These are phyloP conservation scores for Choristoneura rosaceana DNA, from an alignment of 2,888 invertebrate species.

Conservation along the genomic window DNA sequence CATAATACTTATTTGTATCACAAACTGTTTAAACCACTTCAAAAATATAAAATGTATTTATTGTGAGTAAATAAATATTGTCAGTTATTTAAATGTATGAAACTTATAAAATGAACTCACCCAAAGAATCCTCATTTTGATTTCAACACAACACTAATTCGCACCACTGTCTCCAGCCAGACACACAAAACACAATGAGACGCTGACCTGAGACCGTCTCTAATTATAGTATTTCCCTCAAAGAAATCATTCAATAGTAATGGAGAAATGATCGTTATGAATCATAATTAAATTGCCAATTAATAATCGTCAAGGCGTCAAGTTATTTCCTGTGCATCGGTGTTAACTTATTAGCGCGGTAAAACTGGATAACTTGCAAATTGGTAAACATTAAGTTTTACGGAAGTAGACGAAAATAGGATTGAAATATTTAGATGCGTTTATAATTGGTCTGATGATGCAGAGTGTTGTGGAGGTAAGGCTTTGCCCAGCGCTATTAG, in stretches of 20 bases:
- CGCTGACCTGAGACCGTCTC: neutral
- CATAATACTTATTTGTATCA: neutral
- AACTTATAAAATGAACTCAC: constrained; percentile 21
- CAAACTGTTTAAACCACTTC: neutral
- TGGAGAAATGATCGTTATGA: constrained; percentile 22
- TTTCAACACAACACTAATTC: constrained; percentile 27
- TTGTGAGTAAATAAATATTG: no score
- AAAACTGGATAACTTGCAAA: neutral
- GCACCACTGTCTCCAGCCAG: constrained; percentile 21
- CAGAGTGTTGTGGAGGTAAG: no score
- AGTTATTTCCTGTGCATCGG: no score
- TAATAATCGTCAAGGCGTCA: constrained; percentile 28
- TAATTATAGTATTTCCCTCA: constrained; percentile 35
- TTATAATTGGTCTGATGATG: no score
- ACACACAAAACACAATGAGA: constrained; percentile 27
- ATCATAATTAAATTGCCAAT: constrained; percentile 34
- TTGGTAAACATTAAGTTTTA: no score
- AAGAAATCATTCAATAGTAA: constrained; percentile 25
- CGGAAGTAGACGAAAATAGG: no score
- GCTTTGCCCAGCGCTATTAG: no score
- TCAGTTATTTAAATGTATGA: no score
- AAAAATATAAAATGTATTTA: no score
- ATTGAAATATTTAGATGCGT: no score
- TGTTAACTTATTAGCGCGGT: no score
- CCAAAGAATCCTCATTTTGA: constrained; percentile 31